phyloP scores from a whole-genome alignment of 2,888 invertebrate species.

The Malacosoma neustria region DNA sequence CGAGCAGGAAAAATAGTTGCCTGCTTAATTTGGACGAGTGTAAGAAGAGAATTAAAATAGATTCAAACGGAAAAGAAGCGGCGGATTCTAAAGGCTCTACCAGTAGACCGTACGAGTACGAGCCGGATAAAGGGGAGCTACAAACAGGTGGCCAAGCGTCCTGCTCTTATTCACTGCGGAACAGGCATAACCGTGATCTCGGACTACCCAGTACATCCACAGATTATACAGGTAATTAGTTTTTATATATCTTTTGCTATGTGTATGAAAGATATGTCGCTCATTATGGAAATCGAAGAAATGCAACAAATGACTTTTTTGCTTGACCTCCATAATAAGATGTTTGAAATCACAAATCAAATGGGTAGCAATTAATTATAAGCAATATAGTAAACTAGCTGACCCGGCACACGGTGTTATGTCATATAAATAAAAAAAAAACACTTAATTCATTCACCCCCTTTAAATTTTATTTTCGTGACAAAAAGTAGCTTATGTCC shows the following conservation, averaged over 20 bases:
- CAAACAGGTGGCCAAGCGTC: constrained; percentile 25
- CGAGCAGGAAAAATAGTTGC: constrained; percentile 50
- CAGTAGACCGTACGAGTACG: constrained; percentile 33
- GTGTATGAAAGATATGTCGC: neutral
- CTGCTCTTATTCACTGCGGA: constrained; percentile 44
- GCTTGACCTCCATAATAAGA: neutral
- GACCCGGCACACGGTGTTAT: too few relatives aligned
- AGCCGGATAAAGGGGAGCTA: constrained; percentile 39
- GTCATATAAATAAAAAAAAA: too few relatives aligned
- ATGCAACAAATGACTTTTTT: neutral
- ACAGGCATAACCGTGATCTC: constrained; percentile 42
- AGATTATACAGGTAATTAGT: constrained; percentile 46
- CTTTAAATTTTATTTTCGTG: too few relatives aligned
- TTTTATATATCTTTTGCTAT: constrained; percentile 4
- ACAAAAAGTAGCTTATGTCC: too few relatives aligned
- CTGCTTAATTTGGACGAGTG: constrained; percentile 48
- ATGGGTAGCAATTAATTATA: too few relatives aligned
- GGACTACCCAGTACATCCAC: constrained; percentile 53
- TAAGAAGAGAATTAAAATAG: constrained; percentile 72
- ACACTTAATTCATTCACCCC: too few relatives aligned
- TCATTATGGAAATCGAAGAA: neutral
- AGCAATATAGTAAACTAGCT: too few relatives aligned
- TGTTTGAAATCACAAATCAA: neutral
- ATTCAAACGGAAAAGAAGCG: constrained; percentile 49
- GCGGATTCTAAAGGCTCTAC: constrained; percentile 35